These are phyloP conservation scores for Delichon dasypus DNA, from an alignment of 2,797 vertebrate genomes.

Conservation along the genomic window DNA sequence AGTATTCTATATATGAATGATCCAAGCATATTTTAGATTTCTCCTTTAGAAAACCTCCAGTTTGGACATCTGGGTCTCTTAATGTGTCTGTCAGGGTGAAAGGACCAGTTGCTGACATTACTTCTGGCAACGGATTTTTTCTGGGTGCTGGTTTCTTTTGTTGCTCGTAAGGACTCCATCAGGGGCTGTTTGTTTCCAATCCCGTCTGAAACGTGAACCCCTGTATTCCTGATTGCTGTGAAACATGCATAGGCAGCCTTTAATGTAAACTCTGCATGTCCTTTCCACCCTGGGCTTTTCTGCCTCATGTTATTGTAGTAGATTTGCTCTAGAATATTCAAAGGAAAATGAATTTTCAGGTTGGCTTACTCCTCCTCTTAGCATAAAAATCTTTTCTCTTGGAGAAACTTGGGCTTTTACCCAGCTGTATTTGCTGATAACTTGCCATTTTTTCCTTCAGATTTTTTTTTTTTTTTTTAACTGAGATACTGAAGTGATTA, in stretches of 20 bases:
- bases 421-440: not conserved
- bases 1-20: conserved; percentile 27
- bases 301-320: not conserved
- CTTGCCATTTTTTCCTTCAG: not conserved
- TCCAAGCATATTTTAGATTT: conserved; percentile 19
- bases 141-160: not conserved
- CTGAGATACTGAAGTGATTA: not conserved
- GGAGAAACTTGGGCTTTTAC: not conserved
- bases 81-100: not conserved
- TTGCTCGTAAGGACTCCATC: not conserved
- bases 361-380: not conserved
- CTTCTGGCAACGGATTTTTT: not conserved
- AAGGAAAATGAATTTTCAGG: not conserved
- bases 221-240: not conserved
- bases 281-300: not conserved
- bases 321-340: not conserved
- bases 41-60: not conserved
- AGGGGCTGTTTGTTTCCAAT: not conserved
- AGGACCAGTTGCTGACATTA: not conserved
- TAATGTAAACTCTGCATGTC: not conserved
- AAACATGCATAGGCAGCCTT: not conserved
- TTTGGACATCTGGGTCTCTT: not conserved
- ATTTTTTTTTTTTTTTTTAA: not conserved
- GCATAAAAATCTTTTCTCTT: not conserved
- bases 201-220: not conserved